Conservation (phyloP, 2,888 invertebrate species). For the Phengaris arion region DNA sequence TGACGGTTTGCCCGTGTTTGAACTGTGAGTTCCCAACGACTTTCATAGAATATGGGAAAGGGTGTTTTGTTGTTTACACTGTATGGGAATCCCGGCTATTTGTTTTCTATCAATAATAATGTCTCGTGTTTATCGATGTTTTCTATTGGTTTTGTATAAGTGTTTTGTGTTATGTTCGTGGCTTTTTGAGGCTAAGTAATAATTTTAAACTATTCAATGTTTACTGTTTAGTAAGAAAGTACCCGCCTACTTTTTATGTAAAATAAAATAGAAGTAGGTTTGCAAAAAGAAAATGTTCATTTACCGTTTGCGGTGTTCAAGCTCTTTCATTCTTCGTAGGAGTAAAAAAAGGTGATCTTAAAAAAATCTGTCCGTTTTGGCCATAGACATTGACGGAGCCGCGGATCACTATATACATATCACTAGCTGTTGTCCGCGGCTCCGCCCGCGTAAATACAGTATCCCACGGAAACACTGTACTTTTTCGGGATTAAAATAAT, state of each 20-base stretch:
- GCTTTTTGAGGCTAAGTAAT: background rate
- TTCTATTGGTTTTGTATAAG: conserved; percentile 18
- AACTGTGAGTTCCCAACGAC: conserved; percentile 66
- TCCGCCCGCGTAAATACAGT: no score
- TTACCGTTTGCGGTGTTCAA: no score
- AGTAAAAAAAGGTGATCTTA: no score
- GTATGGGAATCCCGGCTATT: conserved; percentile 25
- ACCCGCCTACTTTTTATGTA: background rate
- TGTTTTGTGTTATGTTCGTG: conserved; percentile 6
- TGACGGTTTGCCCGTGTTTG: conserved; percentile 53
- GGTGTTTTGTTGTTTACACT: conserved; percentile 13
- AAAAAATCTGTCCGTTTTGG: no score
- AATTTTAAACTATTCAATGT: background rate
- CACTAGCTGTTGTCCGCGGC: no score
- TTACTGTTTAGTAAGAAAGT: background rate
- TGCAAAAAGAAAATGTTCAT: no score
- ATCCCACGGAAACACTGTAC: no score
- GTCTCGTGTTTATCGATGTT: conserved; percentile 26
- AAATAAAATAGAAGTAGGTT: no score
- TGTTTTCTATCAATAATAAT: conserved; percentile 29
- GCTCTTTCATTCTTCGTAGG: no score
- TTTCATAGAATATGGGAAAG: conserved; percentile 72
- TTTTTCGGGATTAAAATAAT: no score
- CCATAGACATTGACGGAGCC: no score
- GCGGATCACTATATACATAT: no score